A percentile compares a stretch with the other conserved stretches of the same genome.
phyloP scores from a whole-genome alignment of 2,113 vertebrate species.

The Macaca mulatta region DNA sequence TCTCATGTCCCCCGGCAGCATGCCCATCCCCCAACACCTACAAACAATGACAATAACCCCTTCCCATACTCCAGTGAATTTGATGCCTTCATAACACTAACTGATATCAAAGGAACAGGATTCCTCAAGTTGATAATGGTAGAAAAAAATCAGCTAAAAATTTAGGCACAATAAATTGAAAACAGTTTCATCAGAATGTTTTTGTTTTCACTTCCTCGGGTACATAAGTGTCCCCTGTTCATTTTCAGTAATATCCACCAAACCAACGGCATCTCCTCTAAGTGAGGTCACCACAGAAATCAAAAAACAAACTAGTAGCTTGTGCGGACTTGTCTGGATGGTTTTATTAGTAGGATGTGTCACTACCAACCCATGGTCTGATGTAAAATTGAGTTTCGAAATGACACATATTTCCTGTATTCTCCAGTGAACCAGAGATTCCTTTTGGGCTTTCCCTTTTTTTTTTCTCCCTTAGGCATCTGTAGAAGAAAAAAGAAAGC shows the following conservation, averaged over 20 bases:
- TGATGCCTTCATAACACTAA: neutral
- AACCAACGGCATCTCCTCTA: neutral
- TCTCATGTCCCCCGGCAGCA: neutral
- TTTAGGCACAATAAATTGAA: neutral
- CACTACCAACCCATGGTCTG: neutral
- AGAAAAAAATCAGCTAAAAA: neutral
- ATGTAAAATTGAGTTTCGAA: conserved; percentile 14
- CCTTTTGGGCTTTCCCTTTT: neutral
- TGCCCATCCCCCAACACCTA: rapidly evolving
- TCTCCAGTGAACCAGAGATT: neutral
- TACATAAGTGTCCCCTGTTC: neutral
- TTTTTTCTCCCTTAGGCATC: neutral
- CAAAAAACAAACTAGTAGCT: neutral
- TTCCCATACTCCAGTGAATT: rapidly evolving
- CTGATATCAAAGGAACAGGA: neutral
- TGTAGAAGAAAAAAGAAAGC: neutral
- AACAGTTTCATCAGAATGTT: neutral
- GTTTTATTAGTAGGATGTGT: conserved; percentile 36
- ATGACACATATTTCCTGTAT: conserved; percentile 43
- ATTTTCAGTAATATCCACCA: neutral
- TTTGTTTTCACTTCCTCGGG: neutral
- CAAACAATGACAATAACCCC: neutral
- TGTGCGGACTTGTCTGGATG: neutral
- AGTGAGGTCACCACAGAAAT: neutral
- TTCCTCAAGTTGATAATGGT: neutral